These are phyloP conservation scores for Poecilia latipinna DNA, from an alignment of 2,113 vertebrate genomes.

Conservation along the genomic window DNA sequence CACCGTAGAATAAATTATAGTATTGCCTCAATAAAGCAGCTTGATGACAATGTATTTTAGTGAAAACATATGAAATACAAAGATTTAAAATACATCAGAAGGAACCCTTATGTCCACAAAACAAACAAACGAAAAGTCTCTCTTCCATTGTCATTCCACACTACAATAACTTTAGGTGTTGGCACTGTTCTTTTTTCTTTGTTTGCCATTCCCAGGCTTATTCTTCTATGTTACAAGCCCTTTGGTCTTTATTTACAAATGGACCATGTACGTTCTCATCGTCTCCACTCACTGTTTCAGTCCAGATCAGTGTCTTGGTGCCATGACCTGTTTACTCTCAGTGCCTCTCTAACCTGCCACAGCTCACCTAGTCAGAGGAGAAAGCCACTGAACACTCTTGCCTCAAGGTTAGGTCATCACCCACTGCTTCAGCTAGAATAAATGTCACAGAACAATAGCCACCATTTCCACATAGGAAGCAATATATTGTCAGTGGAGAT, in stretches of 20 bases:
- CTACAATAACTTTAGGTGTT: not conserved
- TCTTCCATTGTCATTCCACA: slow-evolving; percentile 10
- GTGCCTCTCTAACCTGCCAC: slow-evolving; percentile 40
- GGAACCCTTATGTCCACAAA: not conserved
- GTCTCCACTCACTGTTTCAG: slow-evolving; percentile 43
- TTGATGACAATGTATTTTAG: not conserved
- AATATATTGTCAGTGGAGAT: not conserved
- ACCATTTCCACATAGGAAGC: slow-evolving; percentile 15
- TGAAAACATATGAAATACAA: not conserved
- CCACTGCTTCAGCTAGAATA: slow-evolving; percentile 49
- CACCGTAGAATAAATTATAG: no score
- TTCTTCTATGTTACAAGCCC: slow-evolving; percentile 16
- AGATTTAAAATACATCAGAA: not conserved
- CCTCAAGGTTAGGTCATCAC: slow-evolving; percentile 50
- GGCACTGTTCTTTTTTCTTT: slow-evolving; percentile 37
- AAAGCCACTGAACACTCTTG: slow-evolving; percentile 51
- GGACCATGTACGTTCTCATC: slow-evolving; percentile 25
- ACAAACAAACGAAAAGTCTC: no score
- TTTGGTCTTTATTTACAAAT: slow-evolving; percentile 50
- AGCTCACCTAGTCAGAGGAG: slow-evolving; percentile 50
- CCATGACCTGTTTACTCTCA: slow-evolving; percentile 57
- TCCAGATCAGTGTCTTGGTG: slow-evolving; percentile 60
- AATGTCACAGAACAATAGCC: slow-evolving; percentile 37
- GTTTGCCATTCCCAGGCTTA: slow-evolving; percentile 2
- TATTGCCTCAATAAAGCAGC: no score